Evolutionary conservation across 2,888 invertebrate genomes (phyloP).

Genomic region (Apoderus coryli): DNA sequence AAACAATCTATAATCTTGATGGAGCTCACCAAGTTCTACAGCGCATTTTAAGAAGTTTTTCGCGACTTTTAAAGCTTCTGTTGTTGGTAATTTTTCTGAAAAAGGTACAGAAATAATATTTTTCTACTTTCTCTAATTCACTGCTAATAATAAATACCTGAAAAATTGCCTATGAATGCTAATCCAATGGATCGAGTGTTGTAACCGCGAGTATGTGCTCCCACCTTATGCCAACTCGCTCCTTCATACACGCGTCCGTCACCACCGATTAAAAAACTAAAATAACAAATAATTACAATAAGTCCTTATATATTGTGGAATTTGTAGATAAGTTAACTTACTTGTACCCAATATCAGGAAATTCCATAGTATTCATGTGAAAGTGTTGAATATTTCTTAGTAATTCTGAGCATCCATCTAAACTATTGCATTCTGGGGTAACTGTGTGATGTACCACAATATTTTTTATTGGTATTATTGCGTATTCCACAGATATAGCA

Average conservation of each 20-base stretch:
- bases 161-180: constrained; percentile 43
- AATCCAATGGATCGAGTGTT: constrained; percentile 40
- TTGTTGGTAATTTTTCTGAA: constrained; percentile 33
- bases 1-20: constrained; percentile 35
- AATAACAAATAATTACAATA: constrained; percentile 15
- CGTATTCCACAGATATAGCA: constrained; percentile 37
- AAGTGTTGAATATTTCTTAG: constrained; percentile 36
- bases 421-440: constrained; percentile 33
- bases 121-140: too few species aligned
- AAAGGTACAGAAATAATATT: too few species aligned
- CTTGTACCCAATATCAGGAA: constrained; percentile 45
- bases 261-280: constrained; percentile 43
- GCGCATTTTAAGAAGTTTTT: constrained; percentile 37
- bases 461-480: constrained; percentile 36
- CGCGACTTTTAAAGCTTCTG: constrained; percentile 33
- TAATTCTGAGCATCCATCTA: constrained; percentile 31
- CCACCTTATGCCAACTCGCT: constrained; percentile 40
- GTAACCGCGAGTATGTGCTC: constrained; percentile 40
- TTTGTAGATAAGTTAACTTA: too few species aligned
- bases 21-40: constrained; percentile 32
- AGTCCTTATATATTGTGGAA: too few species aligned
- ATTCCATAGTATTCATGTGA: constrained; percentile 36
- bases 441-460: constrained; percentile 45
- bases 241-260: constrained; percentile 47
- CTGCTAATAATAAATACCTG: constrained; percentile 31